Base-by-base conservation (phyloP, 2,797 vertebrate genomes). In the Rhadinocentrus ornatus region DNA sequence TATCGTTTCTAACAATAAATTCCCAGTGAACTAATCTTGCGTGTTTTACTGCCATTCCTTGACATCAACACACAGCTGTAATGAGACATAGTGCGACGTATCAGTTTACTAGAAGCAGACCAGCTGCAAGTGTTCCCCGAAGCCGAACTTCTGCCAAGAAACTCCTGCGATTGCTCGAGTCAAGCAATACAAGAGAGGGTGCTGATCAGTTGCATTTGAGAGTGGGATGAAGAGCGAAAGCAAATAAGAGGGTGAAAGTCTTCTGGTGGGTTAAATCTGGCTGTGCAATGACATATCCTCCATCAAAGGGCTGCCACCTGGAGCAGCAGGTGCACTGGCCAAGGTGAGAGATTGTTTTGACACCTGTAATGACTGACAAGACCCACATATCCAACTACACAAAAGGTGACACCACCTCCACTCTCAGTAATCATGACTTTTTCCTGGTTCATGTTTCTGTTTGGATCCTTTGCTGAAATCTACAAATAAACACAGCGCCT, bases 361-460 rank as follows among this genome's bases (percentile, higher is more conserved):
- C 81, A 84, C 83, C 69, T 78, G 63, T 77, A 76, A 89, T 89
- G 80, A 90, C 85, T 82, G 83, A 89, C 60, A 41, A 67, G 77
- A 77, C 61, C 68, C 66, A 74, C 66, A 66, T 66, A 35, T 81
- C 81, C 62, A 48, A 68, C 3, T 3, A 60, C 69, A 71, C 58
- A 57, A 57, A 31, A 52, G 69, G 65, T n/a, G 4, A 52, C 60
- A 22, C 60, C 54, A 24, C 52, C 46, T 62, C 34, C 6, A 44
- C 11, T n/a, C 6, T 53, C 54, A 44, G 62, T 5, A 29, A 11
- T 13, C 29, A 10, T 24, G 9, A 64, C 35, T 37, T 60, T 34
- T 3, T 6, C 29, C 16, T 9, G 31, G 9, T n/a, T 39, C 24
- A 20, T 1, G 12, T 46, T 54, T 54, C 34, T 62, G 29, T 62